A percentile compares a stretch with the other conserved stretches of the same genome.
Conservation (phyloP, 64 coral and sea anemone genomes). For the Trachythela sp. region DNA sequence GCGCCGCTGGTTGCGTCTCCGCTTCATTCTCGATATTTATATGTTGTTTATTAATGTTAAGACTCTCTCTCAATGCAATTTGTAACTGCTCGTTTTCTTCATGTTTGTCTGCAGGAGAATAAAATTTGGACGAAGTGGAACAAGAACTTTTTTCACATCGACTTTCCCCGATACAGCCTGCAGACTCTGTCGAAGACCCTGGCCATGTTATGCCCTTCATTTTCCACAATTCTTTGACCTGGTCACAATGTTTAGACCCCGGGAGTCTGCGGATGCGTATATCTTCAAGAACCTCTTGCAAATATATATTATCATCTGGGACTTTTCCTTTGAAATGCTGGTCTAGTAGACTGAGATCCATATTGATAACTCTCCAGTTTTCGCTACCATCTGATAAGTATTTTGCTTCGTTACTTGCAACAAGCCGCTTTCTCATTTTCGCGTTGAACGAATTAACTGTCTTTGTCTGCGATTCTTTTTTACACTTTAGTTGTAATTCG, state of each 20-base stretch:
- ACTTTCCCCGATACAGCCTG: background rate
- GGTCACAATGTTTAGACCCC: background rate
- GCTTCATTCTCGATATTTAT: background rate
- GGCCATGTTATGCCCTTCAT: conserved; percentile 4
- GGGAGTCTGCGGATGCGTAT: background rate
- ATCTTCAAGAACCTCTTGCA: background rate
- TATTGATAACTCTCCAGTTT: conserved; percentile 31
- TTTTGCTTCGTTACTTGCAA: conserved; percentile 22
- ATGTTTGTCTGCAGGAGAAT: background rate
- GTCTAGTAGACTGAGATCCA: conserved; percentile 21
- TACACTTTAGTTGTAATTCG: background rate
- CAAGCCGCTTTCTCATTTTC: conserved; percentile 24
- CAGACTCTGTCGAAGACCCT: background rate
- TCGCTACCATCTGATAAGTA: conserved; percentile 24
- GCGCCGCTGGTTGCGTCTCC: background rate
- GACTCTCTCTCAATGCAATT: background rate
- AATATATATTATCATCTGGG: conserved; percentile 21
- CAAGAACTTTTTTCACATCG: background rate
- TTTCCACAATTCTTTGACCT: background rate
- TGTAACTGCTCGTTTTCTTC: conserved; percentile 7
- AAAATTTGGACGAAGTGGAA: background rate
- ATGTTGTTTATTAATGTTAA: background rate
- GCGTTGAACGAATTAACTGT: conserved; percentile 30
- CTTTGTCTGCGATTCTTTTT: conserved; percentile 14
- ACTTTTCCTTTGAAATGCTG: conserved; percentile 43